phyloP scores from a whole-genome alignment of 2,113 vertebrate species.

The Ctenomys sociabilis region DNA sequence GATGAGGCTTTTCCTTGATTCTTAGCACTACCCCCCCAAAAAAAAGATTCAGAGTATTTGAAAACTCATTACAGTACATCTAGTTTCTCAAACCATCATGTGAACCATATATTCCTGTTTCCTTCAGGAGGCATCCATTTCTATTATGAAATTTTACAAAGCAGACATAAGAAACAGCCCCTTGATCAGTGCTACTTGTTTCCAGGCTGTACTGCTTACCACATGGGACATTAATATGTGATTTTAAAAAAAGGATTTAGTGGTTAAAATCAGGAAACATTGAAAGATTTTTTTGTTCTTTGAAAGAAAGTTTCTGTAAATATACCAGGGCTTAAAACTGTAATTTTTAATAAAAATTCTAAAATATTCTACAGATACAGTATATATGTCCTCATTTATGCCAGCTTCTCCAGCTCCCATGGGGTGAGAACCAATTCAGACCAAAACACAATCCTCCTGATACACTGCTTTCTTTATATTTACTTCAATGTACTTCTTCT shows the following conservation, averaged over 20 bases:
- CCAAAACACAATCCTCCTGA: neutral
- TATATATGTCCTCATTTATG: neutral
- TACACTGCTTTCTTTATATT: neutral
- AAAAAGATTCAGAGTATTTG: neutral
- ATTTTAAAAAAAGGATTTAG: conserved; percentile 9
- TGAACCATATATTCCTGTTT: conserved; percentile 33
- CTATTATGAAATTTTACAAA: conserved; percentile 30
- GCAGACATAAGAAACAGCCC: conserved; percentile 7
- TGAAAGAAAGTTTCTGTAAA: conserved; percentile 2
- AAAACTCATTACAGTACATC: neutral
- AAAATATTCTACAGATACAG: neutral
- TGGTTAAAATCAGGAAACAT: neutral
- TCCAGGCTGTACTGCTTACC: neutral
- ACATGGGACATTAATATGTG: neutral
- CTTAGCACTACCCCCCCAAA: neutral
- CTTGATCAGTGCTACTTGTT: conserved; percentile 6
- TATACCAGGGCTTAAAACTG: conserved; percentile 36
- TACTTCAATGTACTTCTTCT: neutral
- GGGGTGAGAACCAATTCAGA: neutral
- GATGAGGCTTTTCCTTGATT: neutral
- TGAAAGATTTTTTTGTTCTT: no score
- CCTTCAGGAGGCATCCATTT: neutral
- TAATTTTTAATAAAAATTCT: neutral
- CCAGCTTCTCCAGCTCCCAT: neutral
- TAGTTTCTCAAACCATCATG: neutral